Base-by-base conservation (phyloP, 2,888 invertebrate genomes). In the Drosophila dives region DNA sequence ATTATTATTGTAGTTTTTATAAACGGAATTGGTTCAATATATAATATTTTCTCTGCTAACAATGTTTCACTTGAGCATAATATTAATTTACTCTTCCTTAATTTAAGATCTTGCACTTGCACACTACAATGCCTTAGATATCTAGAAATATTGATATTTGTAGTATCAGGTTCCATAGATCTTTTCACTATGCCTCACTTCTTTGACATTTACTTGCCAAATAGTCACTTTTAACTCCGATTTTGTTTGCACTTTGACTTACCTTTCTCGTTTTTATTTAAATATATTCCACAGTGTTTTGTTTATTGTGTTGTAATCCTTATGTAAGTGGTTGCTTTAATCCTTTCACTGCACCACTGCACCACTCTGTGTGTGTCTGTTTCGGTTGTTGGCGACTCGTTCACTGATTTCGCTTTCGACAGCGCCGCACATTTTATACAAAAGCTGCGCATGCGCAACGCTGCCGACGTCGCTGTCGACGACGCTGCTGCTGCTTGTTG, bases 351-450 rank as follows among this genome's bases (percentile, higher is more conserved):
- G 73, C 70, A 64, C 55, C 77, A 77, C 84, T 72, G 70, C 70
- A 74, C 61, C 67, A 65, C 63, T 65, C 61, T 68, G 20, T 56
- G 54, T 74, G 68, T 64, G 73, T 70, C 76, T 77, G 58, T n/a
- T 64, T 72, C 75, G 86, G 77, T 84, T 67, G 80, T 84, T 77
- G 80, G 88, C 80, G 83, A 81, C 78, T 83, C 79, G 83, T 89
- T 90, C 65, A 91, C 91, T 91, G 91, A 91, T 91, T 89, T 86
- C 78, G 81, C 78, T 82, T 90, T 85, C 78, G 70, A 67, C 77
- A 60, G 72, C 55, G 80, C 83, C 69, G 74, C 75, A 80, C 80
- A 73, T 91, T 91, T 91, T 91, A 91, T 91, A 91, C 90, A 82
- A 72, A 86, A 80, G 81, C 55, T 75, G 80, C 82, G 82, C 87